Conservation (phyloP, 2,797 vertebrate species). For the Hyperoplus immaculatus region DNA sequence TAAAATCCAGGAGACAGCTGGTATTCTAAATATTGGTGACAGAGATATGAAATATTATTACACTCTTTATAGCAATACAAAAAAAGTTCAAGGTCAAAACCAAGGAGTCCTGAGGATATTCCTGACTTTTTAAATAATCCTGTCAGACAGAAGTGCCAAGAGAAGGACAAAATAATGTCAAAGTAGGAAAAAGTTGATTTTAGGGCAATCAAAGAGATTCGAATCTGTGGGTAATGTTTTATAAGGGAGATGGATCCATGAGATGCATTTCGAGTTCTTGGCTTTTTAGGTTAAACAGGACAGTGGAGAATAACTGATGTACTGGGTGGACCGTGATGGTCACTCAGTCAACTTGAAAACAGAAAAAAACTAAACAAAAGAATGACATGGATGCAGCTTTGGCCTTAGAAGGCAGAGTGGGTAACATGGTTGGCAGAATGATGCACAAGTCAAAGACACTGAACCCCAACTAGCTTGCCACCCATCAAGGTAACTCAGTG, state of each 20-base stretch:
- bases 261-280: conserved; percentile 19
- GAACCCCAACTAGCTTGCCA: too few relatives aligned
- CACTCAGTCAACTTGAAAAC: conserved; percentile 1
- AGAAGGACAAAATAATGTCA: conserved; percentile 20
- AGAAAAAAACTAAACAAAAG: background rate
- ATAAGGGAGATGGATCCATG: conserved; percentile 17
- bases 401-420: too few relatives aligned
- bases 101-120: conserved; percentile 6
- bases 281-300: conserved; percentile 15
- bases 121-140: conserved; percentile 32
- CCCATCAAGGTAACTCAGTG: too few relatives aligned
- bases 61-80: conserved; percentile 7
- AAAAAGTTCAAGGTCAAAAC: conserved; percentile 42
- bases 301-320: background rate
- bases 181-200: conserved; percentile 20
- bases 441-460: too few relatives aligned
- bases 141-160: conserved; percentile 5
- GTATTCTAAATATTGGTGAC: conserved; percentile 9
- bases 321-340: conserved; percentile 11
- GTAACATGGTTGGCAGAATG: too few relatives aligned
- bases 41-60: conserved; percentile 17
- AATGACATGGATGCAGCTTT: background rate
- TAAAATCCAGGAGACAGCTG: conserved; percentile 16
- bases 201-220: conserved; percentile 36
- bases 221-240: conserved; percentile 29